Base-by-base conservation (phyloP, 2,113 vertebrate genomes). In the Pluvialis apricaria region DNA sequence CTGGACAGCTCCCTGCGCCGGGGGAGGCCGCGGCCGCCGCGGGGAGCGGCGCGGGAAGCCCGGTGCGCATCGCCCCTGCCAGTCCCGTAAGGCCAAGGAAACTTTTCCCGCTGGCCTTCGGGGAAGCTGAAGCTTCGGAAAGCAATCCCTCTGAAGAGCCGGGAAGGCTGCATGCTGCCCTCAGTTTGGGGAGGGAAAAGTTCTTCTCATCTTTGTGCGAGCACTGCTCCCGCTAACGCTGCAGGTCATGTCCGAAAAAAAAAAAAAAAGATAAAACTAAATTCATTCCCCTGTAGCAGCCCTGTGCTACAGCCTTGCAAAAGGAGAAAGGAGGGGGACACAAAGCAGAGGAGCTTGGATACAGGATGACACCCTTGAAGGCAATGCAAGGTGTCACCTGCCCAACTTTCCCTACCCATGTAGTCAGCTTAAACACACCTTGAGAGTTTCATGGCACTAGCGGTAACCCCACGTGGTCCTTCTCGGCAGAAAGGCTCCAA, bases 1-100 rank as follows among this genome's bases (percentile, higher is more conserved):
- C 97, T 98, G 98, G 97, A 98, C 97, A 98, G 96, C 96, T 96
- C 96, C 96, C 81, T 58, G 80, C 49, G 68, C 49, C 83, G 19
- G 20, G 47, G 47, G 47, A 47, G 47, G 47, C 47, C 47, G 47
- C 19, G 47, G 47, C 47, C 45, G 45, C 17, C 45, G 45, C 17
- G 40, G 16, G 16, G 47, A 11, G 66, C n/a, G 28, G 51, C 34
- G 3, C 0, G 34, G 18, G 18, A 0, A 12, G n/a, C 28, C 13
- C 58, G 44, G 16, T 19, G 9, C 34, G 45, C 24, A 3, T 22
- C 14, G 2, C 17, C 17, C 22, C 45, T 55, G 58, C 15, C 45
- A 6, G 66, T 6, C 64, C 8, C 65, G 65, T 45, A 25, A 15
- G 21, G 19, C 17, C 54, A 2, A 15, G 6, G 25, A 34, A 34